Percentiles rank a stretch among this genome's conserved stretches.
Evolutionary conservation across 2,113 vertebrate species (phyloP).

Genomic region (Syngnathoides biaculeatus): DNA sequence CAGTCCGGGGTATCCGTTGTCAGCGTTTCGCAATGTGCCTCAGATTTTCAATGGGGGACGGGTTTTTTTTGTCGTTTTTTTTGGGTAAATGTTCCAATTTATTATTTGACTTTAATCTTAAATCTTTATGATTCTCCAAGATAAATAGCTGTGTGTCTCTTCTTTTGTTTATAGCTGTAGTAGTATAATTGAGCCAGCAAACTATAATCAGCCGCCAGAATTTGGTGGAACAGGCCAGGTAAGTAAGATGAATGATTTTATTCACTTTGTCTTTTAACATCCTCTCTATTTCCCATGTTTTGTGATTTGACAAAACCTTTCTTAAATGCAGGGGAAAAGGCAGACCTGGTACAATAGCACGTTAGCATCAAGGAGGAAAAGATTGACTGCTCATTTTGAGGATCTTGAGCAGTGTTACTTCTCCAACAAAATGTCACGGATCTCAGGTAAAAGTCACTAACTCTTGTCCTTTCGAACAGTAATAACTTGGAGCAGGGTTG

Average conservation of each 20-base stretch:
- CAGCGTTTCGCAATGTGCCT: no score
- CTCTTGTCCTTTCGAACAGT: background rate
- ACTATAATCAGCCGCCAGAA: constrained; percentile 89
- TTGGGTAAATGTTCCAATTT: background rate
- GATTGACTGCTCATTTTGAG: constrained; percentile 95
- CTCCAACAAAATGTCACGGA: constrained; percentile 94
- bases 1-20: no score
- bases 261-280: background rate
- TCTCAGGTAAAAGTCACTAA: constrained; percentile 78
- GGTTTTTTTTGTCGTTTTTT: background rate
- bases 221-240: constrained; percentile 91
- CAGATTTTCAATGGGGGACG: no score
- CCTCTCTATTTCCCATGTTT: background rate
- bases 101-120: background rate
- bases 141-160: background rate
- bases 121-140: background rate
- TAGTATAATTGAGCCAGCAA: constrained; percentile 91
- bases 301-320: background rate
- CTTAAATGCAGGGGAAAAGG: constrained; percentile 81
- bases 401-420: constrained; percentile 99
- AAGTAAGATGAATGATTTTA: constrained; percentile 34
- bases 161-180: constrained; percentile 66
- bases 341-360: constrained; percentile 98
- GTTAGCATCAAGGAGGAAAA: constrained; percentile 88
- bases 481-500: background rate